Percentiles rank a stretch among this genome's conserved stretches.
Evolutionary conservation across 2,888 invertebrate species (phyloP).

Genomic region (Celastrina argiolus): DNA sequence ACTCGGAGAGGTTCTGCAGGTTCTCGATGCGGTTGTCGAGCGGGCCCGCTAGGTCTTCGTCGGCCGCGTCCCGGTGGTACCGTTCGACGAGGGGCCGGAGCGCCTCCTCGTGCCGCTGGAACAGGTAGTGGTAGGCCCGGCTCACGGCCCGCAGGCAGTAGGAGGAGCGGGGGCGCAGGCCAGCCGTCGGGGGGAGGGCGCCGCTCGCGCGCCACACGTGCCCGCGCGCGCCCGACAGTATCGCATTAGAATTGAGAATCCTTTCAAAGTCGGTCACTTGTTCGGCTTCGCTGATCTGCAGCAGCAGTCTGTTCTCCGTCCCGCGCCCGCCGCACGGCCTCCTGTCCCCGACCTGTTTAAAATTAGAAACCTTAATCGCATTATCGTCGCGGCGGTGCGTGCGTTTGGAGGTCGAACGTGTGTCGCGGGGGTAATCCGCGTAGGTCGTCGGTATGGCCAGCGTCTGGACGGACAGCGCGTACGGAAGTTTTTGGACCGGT

Average conservation of each 20-base stretch:
- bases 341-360: conserved; percentile 70
- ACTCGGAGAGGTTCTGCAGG: conserved; percentile 66
- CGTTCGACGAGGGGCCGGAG: conserved; percentile 63
- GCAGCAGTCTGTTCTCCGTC: conserved; percentile 73
- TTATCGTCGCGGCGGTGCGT: conserved; percentile 44
- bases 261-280: conserved; percentile 80
- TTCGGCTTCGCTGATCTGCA: conserved; percentile 79
- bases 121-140: conserved; percentile 65
- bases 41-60: conserved; percentile 47
- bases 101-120: conserved; percentile 67
- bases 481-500: conserved; percentile 57
- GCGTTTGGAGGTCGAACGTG: conserved; percentile 58
- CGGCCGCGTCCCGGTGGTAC: conserved; percentile 50
- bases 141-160: conserved; percentile 68
- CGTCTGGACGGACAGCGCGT: conserved; percentile 59
- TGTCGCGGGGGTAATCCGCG: conserved; percentile 53
- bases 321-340: conserved; percentile 69
- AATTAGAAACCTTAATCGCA: conserved; percentile 63
- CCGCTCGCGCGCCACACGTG: conserved; percentile 63
- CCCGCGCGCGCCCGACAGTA: conserved; percentile 61
- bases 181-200: conserved; percentile 52
- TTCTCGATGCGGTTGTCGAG: conserved; percentile 61
- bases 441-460: conserved; percentile 68
- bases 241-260: conserved; percentile 79
- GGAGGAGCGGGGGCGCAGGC: conserved; percentile 57